Evolutionary conservation across 2,797 vertebrate genomes (phyloP).

Genomic region (Danio albolineatus): DNA sequence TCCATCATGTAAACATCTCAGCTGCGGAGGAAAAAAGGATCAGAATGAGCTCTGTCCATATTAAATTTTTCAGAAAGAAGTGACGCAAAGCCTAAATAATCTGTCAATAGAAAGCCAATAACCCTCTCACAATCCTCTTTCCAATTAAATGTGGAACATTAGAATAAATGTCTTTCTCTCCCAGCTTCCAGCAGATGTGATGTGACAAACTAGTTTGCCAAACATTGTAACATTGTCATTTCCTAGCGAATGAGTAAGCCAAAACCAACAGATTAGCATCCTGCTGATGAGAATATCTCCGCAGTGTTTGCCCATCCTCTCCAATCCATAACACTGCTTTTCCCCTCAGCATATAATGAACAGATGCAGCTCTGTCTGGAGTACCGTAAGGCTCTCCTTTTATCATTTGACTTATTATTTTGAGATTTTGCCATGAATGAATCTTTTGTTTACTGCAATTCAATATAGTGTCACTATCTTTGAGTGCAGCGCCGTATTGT

Average conservation of each 20-base stretch:
- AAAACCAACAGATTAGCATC: conserved; percentile 50
- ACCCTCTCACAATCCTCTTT: background rate
- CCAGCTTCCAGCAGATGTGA: conserved; percentile 25
- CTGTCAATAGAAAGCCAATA: background rate
- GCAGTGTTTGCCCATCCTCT: conserved; percentile 28
- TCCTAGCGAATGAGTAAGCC: conserved; percentile 10
- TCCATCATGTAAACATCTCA: background rate
- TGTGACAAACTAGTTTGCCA: conserved; percentile 21
- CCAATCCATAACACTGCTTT: background rate
- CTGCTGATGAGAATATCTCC: conserved; percentile 45
- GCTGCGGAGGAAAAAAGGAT: background rate
- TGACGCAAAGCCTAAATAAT: conserved; percentile 6
- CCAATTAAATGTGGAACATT: background rate
- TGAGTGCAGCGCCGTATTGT: background rate
- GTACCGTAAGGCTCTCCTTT: background rate
- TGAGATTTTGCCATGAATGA: background rate
- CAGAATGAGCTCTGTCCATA: background rate
- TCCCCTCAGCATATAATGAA: background rate
- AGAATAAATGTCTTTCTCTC: background rate
- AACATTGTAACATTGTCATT: conserved; percentile 27
- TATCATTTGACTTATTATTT: background rate
- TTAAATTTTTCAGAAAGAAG: background rate
- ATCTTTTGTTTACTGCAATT: background rate
- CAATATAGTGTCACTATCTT: background rate
- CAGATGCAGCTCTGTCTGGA: background rate